Conservation (phyloP, 92 coral and sea anemone species). For the Epizoanthus rinbou region DNA sequence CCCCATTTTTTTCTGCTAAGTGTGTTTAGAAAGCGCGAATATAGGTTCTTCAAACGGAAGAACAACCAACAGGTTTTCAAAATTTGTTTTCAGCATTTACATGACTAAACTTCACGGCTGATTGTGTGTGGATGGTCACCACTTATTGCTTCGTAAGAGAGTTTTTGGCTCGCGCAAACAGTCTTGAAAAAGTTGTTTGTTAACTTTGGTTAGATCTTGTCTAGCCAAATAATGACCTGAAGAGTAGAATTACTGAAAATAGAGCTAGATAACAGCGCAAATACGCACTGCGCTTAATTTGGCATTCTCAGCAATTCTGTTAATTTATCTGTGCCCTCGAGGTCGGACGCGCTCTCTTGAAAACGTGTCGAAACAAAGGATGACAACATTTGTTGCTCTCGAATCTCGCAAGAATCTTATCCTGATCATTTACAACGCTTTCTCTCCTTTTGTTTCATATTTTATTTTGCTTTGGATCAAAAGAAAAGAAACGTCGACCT, state of each 20-base stretch:
- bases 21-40: constrained; percentile 27
- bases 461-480: not conserved
- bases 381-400: not conserved
- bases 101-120: not conserved
- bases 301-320: not conserved
- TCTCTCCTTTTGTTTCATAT: not conserved
- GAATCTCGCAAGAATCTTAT: too few relatives aligned
- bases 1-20: not conserved
- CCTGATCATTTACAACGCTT: not conserved
- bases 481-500: not conserved
- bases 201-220: not conserved
- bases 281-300: too few relatives aligned
- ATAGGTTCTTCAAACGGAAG: not conserved
- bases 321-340: constrained; percentile 31
- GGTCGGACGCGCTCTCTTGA: constrained; percentile 2
- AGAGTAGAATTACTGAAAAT: not conserved
- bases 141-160: not conserved
- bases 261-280: not conserved
- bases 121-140: not conserved
- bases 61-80: not conserved
- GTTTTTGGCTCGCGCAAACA: not conserved
- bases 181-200: not conserved
- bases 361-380: not conserved
- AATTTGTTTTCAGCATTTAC: not conserved
- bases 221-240: not conserved